Base-by-base conservation (phyloP, 2,113 vertebrate genomes). In the Alethe castanea region DNA sequence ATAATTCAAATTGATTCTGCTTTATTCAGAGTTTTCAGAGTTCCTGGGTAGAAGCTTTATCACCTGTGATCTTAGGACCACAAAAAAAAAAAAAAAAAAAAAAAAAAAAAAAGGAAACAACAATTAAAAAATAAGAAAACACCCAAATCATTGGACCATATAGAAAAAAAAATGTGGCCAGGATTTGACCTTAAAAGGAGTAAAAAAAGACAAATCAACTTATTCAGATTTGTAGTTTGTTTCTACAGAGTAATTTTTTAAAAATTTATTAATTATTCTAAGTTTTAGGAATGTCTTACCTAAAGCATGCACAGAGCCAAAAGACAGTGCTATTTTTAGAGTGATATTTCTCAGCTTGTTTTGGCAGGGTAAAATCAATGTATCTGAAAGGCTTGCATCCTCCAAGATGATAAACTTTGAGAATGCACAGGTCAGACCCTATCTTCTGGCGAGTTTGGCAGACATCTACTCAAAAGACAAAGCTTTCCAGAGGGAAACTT, bases 241-340 rank as follows among this genome's bases (percentile, higher is more conserved):
- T 84, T 91, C 48, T 84, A 17, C 16, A 65, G 18, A 25, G 45
- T 6, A 66, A 29, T 59, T 73, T 38, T 67, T 25, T 5, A 0
- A 2, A 52, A 47, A 53, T 47, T 36, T 35, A 83, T n/a, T 81
- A 14, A 84, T 92, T 84, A 48, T 64, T 85, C 94, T 81, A 90
- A 65, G 9, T 38, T 85, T 85, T n/a, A 76, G 26, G 57, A 95
- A 65, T 85, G n/a, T 69, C 57, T 86, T 92, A 79, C 73, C 23
- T 95, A 80, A 91, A 79, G 17, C 23, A 45, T 42, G 14, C 17
- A 54, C 6, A 71, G 18, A 85, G 12, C 74, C 90, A 95, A 86
- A 94, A 90, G 44, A 73, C 22, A 73, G 73, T 57, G 8, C 8
- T 95, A 77, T 86, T 97, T 96, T 83, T 69, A 89, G 47, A 81